Base-by-base conservation (phyloP, 2,888 invertebrate genomes). In the Dolichopus griseipennis region DNA sequence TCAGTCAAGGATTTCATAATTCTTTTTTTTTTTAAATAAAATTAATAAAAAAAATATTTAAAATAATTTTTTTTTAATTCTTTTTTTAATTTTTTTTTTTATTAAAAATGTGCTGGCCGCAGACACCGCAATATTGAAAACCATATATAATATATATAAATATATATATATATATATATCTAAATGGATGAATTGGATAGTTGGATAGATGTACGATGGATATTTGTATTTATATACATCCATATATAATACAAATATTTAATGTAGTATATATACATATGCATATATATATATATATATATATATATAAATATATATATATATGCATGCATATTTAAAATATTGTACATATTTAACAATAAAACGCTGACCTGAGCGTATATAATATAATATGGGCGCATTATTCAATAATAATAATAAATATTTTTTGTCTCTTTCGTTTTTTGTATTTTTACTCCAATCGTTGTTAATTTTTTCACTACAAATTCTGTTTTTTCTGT, bases 381-480 rank as follows among this genome's bases (percentile, higher is more conserved):
- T 52, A 52, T 34, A n/a, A n/a, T n/a, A n/a, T n/a, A 7, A 34
- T 52, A 52, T 52, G 52, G 52, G 52, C 15, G 18, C 52, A 52
- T 52, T 52, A 52, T 52, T 52, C 52, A 52, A 52, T 52, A 52
- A 52, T 52, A 52, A 52, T 37, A 37, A 37, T 37, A 37, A 37
- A 37, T 37, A 10, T 37, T 12, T 10, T 37, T 37, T 37, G 37
- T 10, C 8, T n/a, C n/a, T n/a, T n/a, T n/a, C n/a, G n/a, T n/a
- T 34, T 34, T 34, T 34, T 34, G 34, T 34, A n/a, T n/a, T n/a
- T n/a, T n/a, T n/a, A n/a, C n/a, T 5, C 27, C 27, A 27, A 27
- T 27, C 3, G 27, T 27, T 27, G 27, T 27, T 27, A 27, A 27
- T 27, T 27, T 27, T 27, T 27, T 27, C 5, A 27, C 27, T n/a